Percentiles rank a stretch among this genome's conserved stretches.
phyloP scores from a whole-genome alignment of 2,113 vertebrate genomes.

The Limnothrissa miodon region DNA sequence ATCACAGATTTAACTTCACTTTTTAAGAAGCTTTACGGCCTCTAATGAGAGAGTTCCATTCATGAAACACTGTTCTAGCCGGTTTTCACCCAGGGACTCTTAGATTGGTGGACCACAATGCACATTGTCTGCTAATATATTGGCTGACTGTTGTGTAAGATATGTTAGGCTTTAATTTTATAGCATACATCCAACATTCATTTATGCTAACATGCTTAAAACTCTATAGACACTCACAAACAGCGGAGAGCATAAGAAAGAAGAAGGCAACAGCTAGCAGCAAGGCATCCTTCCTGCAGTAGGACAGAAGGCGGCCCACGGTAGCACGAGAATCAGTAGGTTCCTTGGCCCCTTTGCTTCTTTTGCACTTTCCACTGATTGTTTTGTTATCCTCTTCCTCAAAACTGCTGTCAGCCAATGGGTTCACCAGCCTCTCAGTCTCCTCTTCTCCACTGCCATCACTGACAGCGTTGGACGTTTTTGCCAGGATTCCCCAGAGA shows the following conservation, averaged over 20 bases:
- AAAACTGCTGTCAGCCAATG: not conserved
- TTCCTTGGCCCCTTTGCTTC: conserved; percentile 37
- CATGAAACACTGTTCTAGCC: too few species aligned
- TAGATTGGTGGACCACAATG: too few species aligned
- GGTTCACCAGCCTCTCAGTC: conserved; percentile 56
- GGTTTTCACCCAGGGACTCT: too few species aligned
- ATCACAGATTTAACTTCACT: too few species aligned
- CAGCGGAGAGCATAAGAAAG: conserved; percentile 83
- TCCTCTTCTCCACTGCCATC: conserved; percentile 35
- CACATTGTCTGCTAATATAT: too few species aligned
- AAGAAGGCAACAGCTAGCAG: conserved; percentile 80
- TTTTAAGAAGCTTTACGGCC: too few species aligned
- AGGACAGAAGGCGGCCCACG: conserved; percentile 83
- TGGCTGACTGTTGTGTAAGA: too few species aligned
- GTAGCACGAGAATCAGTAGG: conserved; percentile 77
- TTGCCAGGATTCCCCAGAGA: conserved; percentile 79
- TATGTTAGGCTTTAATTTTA: too few species aligned
- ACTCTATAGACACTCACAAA: conserved; percentile 75
- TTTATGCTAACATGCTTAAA: too few species aligned
- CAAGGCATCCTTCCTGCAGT: conserved; percentile 79
- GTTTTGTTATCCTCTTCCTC: conserved; percentile 38
- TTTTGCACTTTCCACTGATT: not conserved
- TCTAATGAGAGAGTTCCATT: too few species aligned
- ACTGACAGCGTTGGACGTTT: conserved; percentile 25
- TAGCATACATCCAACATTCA: too few species aligned